Base-by-base conservation (phyloP, 2,888 invertebrate species). In the Eupithecia subumbrata region DNA sequence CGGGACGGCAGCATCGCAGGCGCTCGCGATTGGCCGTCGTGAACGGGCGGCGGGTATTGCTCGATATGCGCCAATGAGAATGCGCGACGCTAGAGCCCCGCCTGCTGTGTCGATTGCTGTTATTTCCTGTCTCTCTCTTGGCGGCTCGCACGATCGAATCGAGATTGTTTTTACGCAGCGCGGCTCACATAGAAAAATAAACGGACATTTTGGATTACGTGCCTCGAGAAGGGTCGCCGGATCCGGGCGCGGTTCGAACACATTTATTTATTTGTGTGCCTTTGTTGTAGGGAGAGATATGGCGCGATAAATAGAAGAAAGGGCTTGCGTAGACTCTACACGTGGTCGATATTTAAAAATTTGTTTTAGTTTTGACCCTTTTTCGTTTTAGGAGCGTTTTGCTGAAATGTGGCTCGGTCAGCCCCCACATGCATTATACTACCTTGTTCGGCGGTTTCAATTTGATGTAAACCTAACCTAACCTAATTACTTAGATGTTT, bases 121-220 rank as follows among this genome's bases (percentile, higher is more conserved):
- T 80, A 86, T 83, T 87, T 84, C 84, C 87, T 79, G 81, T 92
- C 93, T 90, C 92, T 84, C 83, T 92, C 90, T 83, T 78, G 77
- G 85, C 78, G 84, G 84, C 86, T 84, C 81, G 84, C 83, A 84
- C 89, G 91, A 86, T 91, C 90, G 91, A 91, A 90, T 88, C 83
- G 82, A 80, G 87, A 87, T 90, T 89, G 89, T 92, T 94, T 94
- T 93, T 94, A 86, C 88, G 83, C 82, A 85, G 86, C 84, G 84
- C 84, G 86, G 83, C 88, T 91, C 83, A 93, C 86, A 91, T 93
- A 91, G 91, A 93, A 92, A 92, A 94, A 93, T 92, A 92, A 94
- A 93, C 94, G 92, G 94, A 94, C 94, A 95, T 94, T 94, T 94
- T 94, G 94, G 90, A 92, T 92, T 90, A 91, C 89, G 90, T 87